Evolutionary conservation across 2,113 vertebrate species (phyloP), one percentile per base, ranked within the genome.

Genomic region (Plotosus lineatus): DNA sequence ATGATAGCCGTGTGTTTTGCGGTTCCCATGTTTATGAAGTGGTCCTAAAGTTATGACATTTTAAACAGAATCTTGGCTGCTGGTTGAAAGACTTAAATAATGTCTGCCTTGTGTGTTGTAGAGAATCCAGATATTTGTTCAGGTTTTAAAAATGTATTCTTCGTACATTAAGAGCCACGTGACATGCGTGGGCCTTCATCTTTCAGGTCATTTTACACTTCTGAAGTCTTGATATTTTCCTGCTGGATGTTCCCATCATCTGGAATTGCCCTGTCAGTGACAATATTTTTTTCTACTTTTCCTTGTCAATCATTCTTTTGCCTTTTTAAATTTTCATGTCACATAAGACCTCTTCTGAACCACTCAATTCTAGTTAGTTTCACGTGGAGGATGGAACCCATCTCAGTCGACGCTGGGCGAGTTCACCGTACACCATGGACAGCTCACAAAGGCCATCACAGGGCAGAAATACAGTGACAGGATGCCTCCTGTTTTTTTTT

Each of bases 201-300:
- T 66, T 66, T 42, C 4, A 66, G 23, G 23, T 66, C 63, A 66
- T 14, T 6, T n/a, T 42, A 33, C 31, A 36, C 17, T 60, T 63
- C n/a, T n/a, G n/a, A 33, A 73, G 9, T 11, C 15, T 51, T 50
- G 26, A 50, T 48, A 50, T 50, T 9, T 71, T 17, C 14, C 15
- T 48, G 19, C 28, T 21, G 17, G 28, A 51, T 33, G 1, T 50
- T 50, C 26, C 28, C 3, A 21, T 72, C 44, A 33, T 33, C 6
- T 21, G 17, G 26, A 73, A 73, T 51, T 73, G 28, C 69, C 12
- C 69, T 73, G 69, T 73, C 69, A 73, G 44, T 73, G 46, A 73
- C 33, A 26, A 73, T 15, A 9, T 6, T 50, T 73, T 73, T 56
- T 73, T 73, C 69, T 21, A 28, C 50, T 73, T 73, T 73, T 33